Evolutionary conservation across 2,113 vertebrate genomes (phyloP).

Genomic region (Labrus mixtus): DNA sequence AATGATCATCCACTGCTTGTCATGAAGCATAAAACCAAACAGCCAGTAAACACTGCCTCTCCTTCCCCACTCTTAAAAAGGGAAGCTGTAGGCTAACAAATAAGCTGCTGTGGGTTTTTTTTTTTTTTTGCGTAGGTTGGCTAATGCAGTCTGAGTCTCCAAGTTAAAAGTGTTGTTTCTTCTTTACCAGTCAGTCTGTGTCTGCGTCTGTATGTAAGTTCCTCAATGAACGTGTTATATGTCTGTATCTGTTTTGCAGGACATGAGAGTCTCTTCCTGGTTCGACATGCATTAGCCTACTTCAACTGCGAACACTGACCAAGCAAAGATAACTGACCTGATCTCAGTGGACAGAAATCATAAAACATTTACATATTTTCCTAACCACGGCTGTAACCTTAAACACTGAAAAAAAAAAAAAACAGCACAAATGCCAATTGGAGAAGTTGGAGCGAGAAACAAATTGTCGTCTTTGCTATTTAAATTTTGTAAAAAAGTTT

Average conservation of each 20-base stretch:
- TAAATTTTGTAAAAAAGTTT: too few species aligned
- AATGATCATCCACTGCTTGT: neutral
- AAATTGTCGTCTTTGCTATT: too few species aligned
- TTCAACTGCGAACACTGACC: constrained; percentile 12
- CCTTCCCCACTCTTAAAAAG: constrained; percentile 10
- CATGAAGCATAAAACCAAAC: constrained; percentile 10
- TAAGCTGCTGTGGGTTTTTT: constrained; percentile 14
- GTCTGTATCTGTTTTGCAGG: neutral
- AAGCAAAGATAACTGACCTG: neutral
- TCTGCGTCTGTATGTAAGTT: constrained; percentile 14
- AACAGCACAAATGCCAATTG: too few species aligned
- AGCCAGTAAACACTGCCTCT: constrained; percentile 5
- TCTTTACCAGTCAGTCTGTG: constrained; percentile 5
- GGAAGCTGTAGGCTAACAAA: constrained; percentile 36
- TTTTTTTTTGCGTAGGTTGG: constrained; percentile 16
- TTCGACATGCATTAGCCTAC: constrained; percentile 57
- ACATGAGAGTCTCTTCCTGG: neutral
- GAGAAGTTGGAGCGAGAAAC: too few species aligned
- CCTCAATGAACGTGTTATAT: constrained; percentile 35
- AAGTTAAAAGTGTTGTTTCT: constrained; percentile 24
- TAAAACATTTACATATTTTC: too few species aligned
- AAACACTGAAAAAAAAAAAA: too few species aligned
- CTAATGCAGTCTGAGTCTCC: constrained; percentile 14
- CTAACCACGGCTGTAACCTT: too few species aligned
- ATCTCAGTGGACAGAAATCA: neutral